Percentiles rank a stretch among this genome's conserved stretches.
Evolutionary conservation across 2,888 invertebrate genomes (phyloP).

Genomic region (Nysson spinosus): DNA sequence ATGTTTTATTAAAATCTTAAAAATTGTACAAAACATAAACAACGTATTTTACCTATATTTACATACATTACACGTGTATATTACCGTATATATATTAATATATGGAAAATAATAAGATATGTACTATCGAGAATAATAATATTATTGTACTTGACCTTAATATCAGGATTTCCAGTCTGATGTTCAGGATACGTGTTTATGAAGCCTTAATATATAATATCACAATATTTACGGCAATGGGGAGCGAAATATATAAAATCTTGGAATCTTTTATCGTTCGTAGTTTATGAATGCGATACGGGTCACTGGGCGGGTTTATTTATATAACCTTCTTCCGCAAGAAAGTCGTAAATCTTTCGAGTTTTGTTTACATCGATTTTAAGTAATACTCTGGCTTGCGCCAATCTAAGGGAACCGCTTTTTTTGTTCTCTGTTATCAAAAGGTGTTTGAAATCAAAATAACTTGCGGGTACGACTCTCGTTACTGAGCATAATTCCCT

Average conservation of each 20-base stretch:
- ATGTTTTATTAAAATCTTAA: constrained; percentile 5
- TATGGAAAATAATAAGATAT: constrained; percentile 5
- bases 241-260: neutral
- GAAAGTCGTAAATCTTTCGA: constrained; percentile 89
- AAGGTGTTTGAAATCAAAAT: constrained; percentile 86
- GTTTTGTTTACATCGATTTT: constrained; percentile 97
- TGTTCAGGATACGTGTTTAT: neutral
- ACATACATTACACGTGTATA: neutral
- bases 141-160: too few species aligned
- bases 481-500: constrained; percentile 86
- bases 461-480: constrained; percentile 87
- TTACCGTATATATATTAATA: neutral
- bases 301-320: constrained; percentile 78
- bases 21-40: constrained; percentile 21
- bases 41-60: constrained; percentile 17
- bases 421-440: constrained; percentile 88
- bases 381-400: constrained; percentile 89
- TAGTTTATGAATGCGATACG: neutral
- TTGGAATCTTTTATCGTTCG: neutral
- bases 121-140: too few species aligned
- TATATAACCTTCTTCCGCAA: constrained; percentile 85
- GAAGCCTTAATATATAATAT: constrained; percentile 33
- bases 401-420: constrained; percentile 85
- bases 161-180: constrained; percentile 16
- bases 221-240: constrained; percentile 30